Base-by-base conservation (phyloP, 92 coral and sea anemone species). In the Palythoa grandiflora region DNA sequence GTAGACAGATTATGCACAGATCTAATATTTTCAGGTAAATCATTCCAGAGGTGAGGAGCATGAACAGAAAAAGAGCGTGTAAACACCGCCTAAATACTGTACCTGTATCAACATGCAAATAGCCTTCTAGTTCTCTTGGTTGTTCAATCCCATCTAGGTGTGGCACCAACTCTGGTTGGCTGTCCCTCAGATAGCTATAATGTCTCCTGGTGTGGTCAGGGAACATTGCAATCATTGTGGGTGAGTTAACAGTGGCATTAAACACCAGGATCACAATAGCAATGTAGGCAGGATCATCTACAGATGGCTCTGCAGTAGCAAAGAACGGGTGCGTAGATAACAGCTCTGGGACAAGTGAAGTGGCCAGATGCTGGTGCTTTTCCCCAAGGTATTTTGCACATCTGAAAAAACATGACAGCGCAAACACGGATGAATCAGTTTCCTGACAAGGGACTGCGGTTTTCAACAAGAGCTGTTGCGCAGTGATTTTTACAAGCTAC, bases 221-320 rank as follows among this genome's bases (percentile, higher is more conserved):
- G 79, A 97, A 96, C 94, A 93, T 97, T 37, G 99, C 89, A 38
- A 93, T 85, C 94, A 97, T 93, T n/a, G 95, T 91, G 17, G 98
- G 96, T 71, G 93, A 92, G 40, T 91, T 96, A 1, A 94, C 98
- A 10, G 97, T 91, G 19, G 99, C 99, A 83, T 97, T 97, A 63
- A 95, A 94, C 79, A 97, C 99, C 39, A 97, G 95, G 19, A 97
- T 94, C 73, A 95, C 94, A 77, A 97, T 97, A 65, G 96, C 94
- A 44, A 97, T 96, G 73, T 97, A 97, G 47, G 98, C 99, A 47
- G 99, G 95, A 88, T 97, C 99, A 73, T 97, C 98, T 48, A 97
- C 93, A 28, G 98, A 96, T 12, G 99, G 99, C 89, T 97, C 99
- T 15, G 99, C 91, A 2, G 97, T 95, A 61, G 99, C 99, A 79